Base-by-base conservation (phyloP, 2,888 invertebrate genomes). In the Xestia sexstrigata region DNA sequence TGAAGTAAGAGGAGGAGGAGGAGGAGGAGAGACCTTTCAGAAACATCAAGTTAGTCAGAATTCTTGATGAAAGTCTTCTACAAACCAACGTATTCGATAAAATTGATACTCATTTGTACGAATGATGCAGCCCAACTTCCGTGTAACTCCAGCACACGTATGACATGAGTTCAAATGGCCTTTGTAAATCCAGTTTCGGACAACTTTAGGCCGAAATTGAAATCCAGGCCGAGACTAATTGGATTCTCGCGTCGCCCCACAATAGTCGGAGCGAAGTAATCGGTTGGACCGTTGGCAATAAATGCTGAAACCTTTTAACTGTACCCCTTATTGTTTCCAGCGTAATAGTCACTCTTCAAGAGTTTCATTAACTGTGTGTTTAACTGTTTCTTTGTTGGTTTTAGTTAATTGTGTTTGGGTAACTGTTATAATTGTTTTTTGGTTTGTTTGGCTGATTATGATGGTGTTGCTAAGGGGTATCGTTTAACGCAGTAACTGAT, bases 221-320 rank as follows among this genome's bases (percentile, higher is more conserved):
- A 62, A 45, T 58, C 17, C 4, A 60, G 17, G 66, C 47, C 58
- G 71, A 72, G n/a, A 63, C 13, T 55, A 70, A 66, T 82, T 68
- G 63, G 63, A 62, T 70, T 65, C 49, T 52, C n/a, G 39, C 11
- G 42, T 35, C n/a, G 13, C 52, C 35, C 62, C 9, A 11, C 73
- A 68, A 77, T 72, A 81, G 26, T 66, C 47, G 47, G 35, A 55
- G 65, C 65, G 55, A 66, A 78, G 78, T 63, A 66, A 72, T 78
- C 20, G 69, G 70, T 58, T 78, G 68, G 67, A 78, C 67, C 52
- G 39, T 67, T 70, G 13, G 79, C 82, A 80, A 87, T 86, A 87
- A 88, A 82, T 82, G 81, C 75, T 81, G 83, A 84, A 87, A 82
- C 89, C 86, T 89, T 89, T 88, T 81, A 88, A 89, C 86, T 74